Percentiles rank a stretch among this genome's conserved stretches.
Conservation (phyloP, 2,113 vertebrate species). For the Anser cygnoides region DNA sequence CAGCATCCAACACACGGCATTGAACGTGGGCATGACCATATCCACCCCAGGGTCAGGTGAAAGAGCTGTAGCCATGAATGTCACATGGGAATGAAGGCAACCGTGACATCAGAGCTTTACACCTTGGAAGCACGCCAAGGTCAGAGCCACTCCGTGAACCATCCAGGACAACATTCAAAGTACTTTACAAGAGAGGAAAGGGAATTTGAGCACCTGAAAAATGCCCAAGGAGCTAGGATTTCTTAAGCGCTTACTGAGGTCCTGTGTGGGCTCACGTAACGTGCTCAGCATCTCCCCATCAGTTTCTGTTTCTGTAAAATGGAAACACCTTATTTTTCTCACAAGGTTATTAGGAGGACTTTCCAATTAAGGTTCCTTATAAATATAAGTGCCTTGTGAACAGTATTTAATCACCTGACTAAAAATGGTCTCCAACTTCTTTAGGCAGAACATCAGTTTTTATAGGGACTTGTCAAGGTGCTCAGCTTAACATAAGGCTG, state of each 20-base stretch:
- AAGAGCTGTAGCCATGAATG: not conserved
- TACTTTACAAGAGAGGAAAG: not conserved
- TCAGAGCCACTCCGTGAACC: conserved; percentile 12
- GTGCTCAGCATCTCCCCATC: not conserved
- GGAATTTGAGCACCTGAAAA: not conserved
- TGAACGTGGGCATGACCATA: not conserved
- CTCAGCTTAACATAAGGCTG: not conserved
- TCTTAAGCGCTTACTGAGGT: not conserved
- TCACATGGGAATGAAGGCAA: not conserved
- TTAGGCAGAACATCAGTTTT: not conserved
- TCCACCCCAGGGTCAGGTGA: conserved; percentile 27
- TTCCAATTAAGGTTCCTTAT: not conserved
- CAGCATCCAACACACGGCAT: not conserved
- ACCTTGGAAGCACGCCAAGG: not conserved
- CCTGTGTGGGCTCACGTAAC: not conserved
- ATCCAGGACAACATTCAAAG: not conserved
- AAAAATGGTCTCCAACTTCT: not conserved
- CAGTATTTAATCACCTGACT: not conserved
- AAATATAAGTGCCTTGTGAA: not conserved
- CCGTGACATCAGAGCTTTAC: accelerated
- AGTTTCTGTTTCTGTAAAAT: not conserved
- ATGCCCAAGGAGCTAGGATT: not conserved
- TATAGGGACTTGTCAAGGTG: not conserved
- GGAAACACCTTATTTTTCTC: not conserved
- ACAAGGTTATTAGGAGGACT: not conserved